A percentile compares a stretch with the other conserved stretches of the same genome.
phyloP scores from a whole-genome alignment of 2,888 invertebrate genomes.

The Thereva unica region DNA sequence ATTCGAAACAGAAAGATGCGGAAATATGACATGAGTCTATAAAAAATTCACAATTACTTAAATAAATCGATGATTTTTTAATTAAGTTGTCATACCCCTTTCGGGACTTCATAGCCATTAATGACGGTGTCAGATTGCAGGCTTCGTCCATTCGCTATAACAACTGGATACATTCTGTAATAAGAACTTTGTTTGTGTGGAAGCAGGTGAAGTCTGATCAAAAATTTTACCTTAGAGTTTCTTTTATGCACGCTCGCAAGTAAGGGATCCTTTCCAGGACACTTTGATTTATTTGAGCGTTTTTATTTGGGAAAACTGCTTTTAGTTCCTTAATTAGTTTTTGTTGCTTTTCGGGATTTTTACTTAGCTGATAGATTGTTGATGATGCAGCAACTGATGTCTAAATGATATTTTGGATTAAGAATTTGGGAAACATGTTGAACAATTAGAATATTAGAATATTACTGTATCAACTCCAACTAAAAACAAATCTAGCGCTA shows the following conservation, averaged over 20 bases:
- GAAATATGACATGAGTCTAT: constrained; percentile 79
- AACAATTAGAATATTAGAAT: too few species aligned
- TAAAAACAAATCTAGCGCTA: constrained; percentile 75
- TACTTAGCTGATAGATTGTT: constrained; percentile 74
- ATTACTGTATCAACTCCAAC: constrained; percentile 79
- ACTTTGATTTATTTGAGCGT: constrained; percentile 63
- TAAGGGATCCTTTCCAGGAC: constrained; percentile 70
- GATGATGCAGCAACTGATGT: constrained; percentile 78
- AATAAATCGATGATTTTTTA: constrained; percentile 2
- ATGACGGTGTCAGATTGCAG: constrained; percentile 75
- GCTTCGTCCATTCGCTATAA: constrained; percentile 78
- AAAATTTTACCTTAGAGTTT: constrained; percentile 67
- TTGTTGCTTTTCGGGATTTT: constrained; percentile 70
- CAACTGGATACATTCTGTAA: constrained; percentile 78
- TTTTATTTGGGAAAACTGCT: constrained; percentile 61
- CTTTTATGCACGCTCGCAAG: constrained; percentile 76
- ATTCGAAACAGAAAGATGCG: constrained; percentile 77
- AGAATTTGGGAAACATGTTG: too few species aligned
- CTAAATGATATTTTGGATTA: constrained; percentile 48
- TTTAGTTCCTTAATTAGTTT: constrained; percentile 67
- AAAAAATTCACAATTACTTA: neutral
- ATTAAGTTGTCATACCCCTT: constrained; percentile 66
- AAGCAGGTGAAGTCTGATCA: constrained; percentile 17
- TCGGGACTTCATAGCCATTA: constrained; percentile 77
- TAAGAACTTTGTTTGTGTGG: constrained; percentile 40